Base-by-base conservation (phyloP, 2,113 vertebrate species). In the Poeciliopsis prolifica region DNA sequence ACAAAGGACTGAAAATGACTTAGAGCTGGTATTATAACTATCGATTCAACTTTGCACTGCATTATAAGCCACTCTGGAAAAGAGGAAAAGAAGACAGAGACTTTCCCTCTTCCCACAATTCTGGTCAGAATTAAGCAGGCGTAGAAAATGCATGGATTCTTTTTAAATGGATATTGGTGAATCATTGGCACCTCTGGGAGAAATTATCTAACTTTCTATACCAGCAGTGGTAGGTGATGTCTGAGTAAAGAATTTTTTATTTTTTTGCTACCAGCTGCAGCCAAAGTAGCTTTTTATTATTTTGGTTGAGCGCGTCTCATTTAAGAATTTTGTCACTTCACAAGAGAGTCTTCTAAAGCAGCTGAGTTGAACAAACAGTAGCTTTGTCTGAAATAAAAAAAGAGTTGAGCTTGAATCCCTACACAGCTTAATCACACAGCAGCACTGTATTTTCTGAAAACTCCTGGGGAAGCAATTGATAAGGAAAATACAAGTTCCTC, bases 261-360 rank as follows among this genome's bases (percentile, higher is more conserved):
- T 51, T 30, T 14, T 61, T 51, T 51, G 19, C 17, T 51, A 24
- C 19, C 6, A 22, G 48, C 35, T 70, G 33, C 17, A 71, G 65
- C 71, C 63, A 30, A 60, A 69, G 22, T 72, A 68, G 65, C 31
- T 73, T 70, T 1, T 65, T 71, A 33, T 64, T 68, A 10, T 35
- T 35, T 35, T 35, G 35, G 35, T 35, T 24, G 44, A 70, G 51
- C 28, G 24, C 51, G 67, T 70, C 68, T 80, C 61, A 73, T 42
- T 71, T 26, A 67, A 66, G 74, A 77, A 64, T 80, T 72, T 78
- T 69, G 58, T 68, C 51, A 58, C 7, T 24, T 58, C 22, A 58
- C 51, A 58, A 58, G 22, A 24, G 24, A 58, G 7, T 58, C 51
- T 58, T 58, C 24, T n/a, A 58, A 58, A 58, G 44, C 51, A 58